Conservation (phyloP, 2,113 vertebrate species). For the Morphnarchus princeps region DNA sequence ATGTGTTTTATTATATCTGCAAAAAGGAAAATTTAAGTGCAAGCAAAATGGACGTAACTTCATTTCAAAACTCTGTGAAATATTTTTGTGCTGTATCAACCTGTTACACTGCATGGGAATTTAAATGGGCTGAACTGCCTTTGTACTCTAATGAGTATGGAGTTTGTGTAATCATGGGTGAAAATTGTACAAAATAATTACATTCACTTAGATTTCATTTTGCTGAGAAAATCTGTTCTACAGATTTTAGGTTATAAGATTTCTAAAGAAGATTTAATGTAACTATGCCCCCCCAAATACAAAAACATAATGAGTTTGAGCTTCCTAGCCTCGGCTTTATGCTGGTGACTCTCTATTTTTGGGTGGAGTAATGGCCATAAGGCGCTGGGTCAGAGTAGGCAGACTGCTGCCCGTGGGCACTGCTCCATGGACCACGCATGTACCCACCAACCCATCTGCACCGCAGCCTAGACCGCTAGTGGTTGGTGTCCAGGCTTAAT, state of each 20-base stretch:
- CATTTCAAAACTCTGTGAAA: not conserved
- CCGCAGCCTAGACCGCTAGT: not conserved
- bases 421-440: rapidly evolving
- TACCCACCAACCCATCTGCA: not conserved
- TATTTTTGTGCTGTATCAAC: not conserved
- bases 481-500: not conserved
- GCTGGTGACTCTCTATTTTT: not conserved
- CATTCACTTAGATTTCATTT: not conserved
- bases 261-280: not conserved
- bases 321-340: not conserved
- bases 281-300: not conserved
- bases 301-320: not conserved
- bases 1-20: not conserved
- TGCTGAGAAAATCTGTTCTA: not conserved
- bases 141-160: not conserved
- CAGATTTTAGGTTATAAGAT: not conserved
- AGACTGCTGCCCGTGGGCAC: not conserved
- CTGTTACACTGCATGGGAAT: not conserved
- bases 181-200: not conserved
- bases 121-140: not conserved
- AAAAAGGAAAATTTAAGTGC: not conserved
- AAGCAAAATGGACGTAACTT: not conserved
- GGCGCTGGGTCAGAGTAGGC: not conserved
- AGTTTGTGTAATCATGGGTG: not conserved
- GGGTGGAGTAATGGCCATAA: not conserved